Evolutionary conservation across 2,113 vertebrate species (phyloP), one percentile per base, ranked within the genome.

Genomic region (Esox niger): DNA sequence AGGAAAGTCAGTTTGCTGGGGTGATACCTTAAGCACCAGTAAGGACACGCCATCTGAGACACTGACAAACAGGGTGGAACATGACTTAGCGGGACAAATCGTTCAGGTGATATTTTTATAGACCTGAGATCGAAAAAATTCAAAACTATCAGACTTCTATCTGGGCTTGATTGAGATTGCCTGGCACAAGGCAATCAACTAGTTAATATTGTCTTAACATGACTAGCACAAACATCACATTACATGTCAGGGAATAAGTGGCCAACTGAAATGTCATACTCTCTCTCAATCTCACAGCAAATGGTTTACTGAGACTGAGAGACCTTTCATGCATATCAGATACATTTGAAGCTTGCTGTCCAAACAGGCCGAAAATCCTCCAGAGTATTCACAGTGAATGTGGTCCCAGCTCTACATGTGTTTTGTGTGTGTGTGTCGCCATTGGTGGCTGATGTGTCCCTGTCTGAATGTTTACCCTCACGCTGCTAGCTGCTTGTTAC

Each of bases 211-310:
- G 11, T 43, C 38, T 43, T 62, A 69, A 23, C 62, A 43, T 62
- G 35, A 62, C 79, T 79, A 82, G 66, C 65, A 83, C 74, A 85
- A 81, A 71, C 47, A 62, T 62, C 52, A 70, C 59, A 78, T 54
- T 73, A 65, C 26, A 29, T 15, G 4, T 58, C 56, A 58, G 56
- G 72, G 62, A 54, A 68, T 5, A 62, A 43, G n/a, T 62, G 31
- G 38, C 46, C 81, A 82, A 84, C 82, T 71, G 71, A 75, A 56
- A 69, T 72, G 57, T 69, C 27, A 62, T 71, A 43, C n/a, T 52
- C 9, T 68, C 47, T 52, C 9, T 68, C 10, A 17, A 67, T 72
- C 71, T 64, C 55, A 7, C 43, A 38, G 64, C 57, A 15, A 54
- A 31, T n/a, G 2, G 52, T 38, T 38, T 33, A 52, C 21, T 64